These are phyloP conservation scores for Galaxias olidus DNA, from an alignment of 2,797 vertebrate species.

Conservation along the genomic window DNA sequence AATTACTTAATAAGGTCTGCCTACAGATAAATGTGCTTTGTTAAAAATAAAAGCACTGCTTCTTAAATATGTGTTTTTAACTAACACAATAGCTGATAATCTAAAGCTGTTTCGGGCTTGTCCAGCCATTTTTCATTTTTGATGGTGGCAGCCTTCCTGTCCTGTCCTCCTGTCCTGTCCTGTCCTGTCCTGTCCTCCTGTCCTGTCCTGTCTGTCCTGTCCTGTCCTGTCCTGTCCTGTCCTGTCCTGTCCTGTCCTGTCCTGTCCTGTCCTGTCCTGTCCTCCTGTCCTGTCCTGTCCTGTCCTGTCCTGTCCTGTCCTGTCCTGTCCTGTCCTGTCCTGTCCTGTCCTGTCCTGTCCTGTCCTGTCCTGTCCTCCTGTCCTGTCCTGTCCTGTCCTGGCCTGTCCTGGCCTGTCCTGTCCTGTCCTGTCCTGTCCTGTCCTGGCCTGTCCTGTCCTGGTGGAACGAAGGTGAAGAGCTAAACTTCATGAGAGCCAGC, in stretches of 20 bases:
- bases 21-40: conserved; percentile 26
- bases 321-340: conserved; percentile 12
- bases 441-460: too few species aligned
- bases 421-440: conserved; percentile 11
- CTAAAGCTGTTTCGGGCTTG: conserved; percentile 76
- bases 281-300: too few species aligned
- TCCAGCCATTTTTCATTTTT: conserved; percentile 82
- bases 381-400: too few species aligned
- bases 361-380: too few species aligned
- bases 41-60: conserved; percentile 48
- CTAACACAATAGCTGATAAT: conserved; percentile 64
- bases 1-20: too few species aligned
- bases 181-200: neutral
- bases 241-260: conserved; percentile 5
- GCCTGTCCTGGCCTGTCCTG: neutral
- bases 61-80: conserved; percentile 15
- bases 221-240: neutral
- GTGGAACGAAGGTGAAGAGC: conserved; percentile 20
- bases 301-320: too few species aligned
- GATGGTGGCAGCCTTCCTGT: conserved; percentile 34
- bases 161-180: conserved; percentile 3
- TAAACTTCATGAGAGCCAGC: conserved; percentile 1
- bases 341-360: neutral
- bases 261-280: neutral
- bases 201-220: conserved; percentile 10